Percentiles rank a stretch among this genome's conserved stretches.
phyloP scores from a whole-genome alignment of 2,113 vertebrate genomes.

The Bos javanicus region DNA sequence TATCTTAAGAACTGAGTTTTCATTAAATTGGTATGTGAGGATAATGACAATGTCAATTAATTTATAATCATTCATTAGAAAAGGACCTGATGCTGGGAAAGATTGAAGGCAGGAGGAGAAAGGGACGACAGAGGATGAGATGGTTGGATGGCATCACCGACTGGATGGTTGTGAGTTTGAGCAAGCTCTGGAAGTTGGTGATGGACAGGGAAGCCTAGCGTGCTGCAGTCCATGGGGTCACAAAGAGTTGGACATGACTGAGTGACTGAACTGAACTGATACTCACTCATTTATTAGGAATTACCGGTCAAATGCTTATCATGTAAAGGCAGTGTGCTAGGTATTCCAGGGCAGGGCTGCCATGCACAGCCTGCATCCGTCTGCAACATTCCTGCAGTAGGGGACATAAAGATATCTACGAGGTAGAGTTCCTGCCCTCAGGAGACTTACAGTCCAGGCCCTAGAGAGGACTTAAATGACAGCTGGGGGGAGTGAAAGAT shows the following conservation, averaged over 20 bases:
- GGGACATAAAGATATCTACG: neutral
- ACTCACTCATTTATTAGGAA: neutral
- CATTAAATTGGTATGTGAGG: neutral
- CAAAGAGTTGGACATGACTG: neutral
- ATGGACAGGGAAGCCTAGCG: neutral
- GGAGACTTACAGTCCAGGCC: neutral
- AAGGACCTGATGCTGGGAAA: neutral
- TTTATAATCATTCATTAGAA: neutral
- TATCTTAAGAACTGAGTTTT: neutral
- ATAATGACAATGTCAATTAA: neutral
- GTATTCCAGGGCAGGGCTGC: neutral
- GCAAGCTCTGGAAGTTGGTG: neutral
- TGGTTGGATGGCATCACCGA: neutral
- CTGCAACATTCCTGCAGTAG: no score
- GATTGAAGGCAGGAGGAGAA: neutral
- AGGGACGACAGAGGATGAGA: neutral
- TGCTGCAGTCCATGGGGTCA: neutral
- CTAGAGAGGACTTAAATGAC: neutral
- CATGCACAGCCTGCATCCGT: accelerated
- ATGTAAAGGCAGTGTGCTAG: neutral
- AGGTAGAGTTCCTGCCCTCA: neutral
- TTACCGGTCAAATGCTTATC: neutral
- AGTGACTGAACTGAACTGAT: neutral
- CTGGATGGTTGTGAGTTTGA: neutral
- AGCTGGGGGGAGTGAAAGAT: neutral